Percentiles rank a stretch among this genome's conserved stretches.
These are phyloP conservation scores for Speoplatyrhinus poulsoni DNA, from an alignment of 2,113 vertebrate species.

Conservation along the genomic window DNA sequence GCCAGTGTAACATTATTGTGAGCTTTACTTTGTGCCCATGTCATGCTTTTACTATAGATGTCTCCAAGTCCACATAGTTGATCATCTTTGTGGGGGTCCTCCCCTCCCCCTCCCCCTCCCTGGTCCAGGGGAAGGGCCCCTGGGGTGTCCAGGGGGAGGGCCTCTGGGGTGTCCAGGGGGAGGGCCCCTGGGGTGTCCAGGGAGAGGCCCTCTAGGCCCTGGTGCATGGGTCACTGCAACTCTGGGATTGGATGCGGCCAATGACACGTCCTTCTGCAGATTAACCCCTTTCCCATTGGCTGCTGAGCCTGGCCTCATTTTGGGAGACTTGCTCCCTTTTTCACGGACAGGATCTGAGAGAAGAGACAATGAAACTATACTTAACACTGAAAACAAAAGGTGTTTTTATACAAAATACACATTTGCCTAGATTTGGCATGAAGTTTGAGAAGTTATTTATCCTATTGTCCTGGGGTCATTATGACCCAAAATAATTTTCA, in stretches of 20 bases:
- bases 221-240: slow-evolving; percentile 66
- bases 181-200: slow-evolving; percentile 53
- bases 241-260: slow-evolving; percentile 58
- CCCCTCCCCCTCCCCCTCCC: slow-evolving; percentile 67
- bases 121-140: slow-evolving; percentile 36
- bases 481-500: too few species aligned
- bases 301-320: slow-evolving; percentile 61
- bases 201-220: slow-evolving; percentile 17
- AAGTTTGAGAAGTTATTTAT: too few species aligned
- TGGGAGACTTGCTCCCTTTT: slow-evolving; percentile 66
- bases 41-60: too few species aligned
- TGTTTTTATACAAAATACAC: not conserved
- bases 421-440: too few species aligned
- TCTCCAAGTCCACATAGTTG: slow-evolving; percentile 1
- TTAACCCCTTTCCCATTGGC: slow-evolving; percentile 53
- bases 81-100: slow-evolving; percentile 34
- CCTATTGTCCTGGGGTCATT: too few species aligned
- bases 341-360: slow-evolving; percentile 62
- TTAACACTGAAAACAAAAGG: not conserved
- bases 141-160: too few species aligned
- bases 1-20: too few species aligned
- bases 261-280: slow-evolving; percentile 69
- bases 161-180: too few species aligned
- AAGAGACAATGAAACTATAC: not conserved
- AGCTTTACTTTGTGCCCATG: too few species aligned